phyloP scores from a whole-genome alignment of 1,140 invertebrate genomes.

The Trichonephila clavata region DNA sequence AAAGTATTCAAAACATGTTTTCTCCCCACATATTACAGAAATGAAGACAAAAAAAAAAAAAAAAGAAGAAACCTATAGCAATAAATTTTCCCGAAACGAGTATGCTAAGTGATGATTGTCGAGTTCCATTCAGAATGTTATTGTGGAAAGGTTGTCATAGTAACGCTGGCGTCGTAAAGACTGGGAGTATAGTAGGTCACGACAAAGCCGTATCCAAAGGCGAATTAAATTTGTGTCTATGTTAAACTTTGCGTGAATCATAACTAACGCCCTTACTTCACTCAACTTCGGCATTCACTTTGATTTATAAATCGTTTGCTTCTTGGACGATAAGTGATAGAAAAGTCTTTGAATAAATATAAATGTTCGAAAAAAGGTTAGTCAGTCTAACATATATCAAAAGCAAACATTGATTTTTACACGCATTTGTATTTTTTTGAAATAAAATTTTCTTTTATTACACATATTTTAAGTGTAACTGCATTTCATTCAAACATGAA shows the following conservation, averaged over 20 bases:
- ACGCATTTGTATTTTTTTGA: too few species aligned
- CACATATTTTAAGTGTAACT: too few species aligned
- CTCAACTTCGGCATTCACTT: neutral
- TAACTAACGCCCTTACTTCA: slow-evolving; percentile 28
- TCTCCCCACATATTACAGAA: neutral
- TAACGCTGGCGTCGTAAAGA: slow-evolving; percentile 51
- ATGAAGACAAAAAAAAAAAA: neutral
- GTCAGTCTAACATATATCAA: neutral
- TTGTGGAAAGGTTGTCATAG: slow-evolving; percentile 49
- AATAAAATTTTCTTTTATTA: too few species aligned
- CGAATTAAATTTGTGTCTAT: slow-evolving; percentile 31
- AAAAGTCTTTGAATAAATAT: neutral
- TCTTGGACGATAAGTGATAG: neutral
- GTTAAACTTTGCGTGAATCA: slow-evolving; percentile 19
- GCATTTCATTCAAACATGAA: too few species aligned
- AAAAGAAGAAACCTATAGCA: neutral
- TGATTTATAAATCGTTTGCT: slow-evolving; percentile 11
- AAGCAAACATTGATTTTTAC: too few species aligned
- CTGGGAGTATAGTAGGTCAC: slow-evolving; percentile 34
- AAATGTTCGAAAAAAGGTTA: too few species aligned
- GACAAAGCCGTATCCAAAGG: neutral
- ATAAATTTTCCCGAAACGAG: slow-evolving; percentile 37
- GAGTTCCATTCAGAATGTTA: slow-evolving; percentile 41
- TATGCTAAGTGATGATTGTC: slow-evolving; percentile 49
- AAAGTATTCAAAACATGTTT: neutral